Evolutionary conservation across 2,113 vertebrate genomes (phyloP), one percentile per base, ranked within the genome.

Genomic region (Arenaria interpres): DNA sequence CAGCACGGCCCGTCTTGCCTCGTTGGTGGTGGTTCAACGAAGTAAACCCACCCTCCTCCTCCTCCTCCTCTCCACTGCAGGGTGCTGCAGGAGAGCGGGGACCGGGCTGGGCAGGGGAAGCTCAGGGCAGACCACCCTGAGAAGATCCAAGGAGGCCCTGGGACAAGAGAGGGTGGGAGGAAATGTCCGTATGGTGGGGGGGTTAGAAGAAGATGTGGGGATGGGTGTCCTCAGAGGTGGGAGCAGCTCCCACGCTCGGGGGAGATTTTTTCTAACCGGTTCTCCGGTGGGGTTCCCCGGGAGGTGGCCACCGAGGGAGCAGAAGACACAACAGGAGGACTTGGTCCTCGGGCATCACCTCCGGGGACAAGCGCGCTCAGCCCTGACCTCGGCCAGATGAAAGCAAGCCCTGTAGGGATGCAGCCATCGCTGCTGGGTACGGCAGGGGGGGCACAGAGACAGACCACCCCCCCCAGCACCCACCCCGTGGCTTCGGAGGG

Each of bases 31-130:
- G 27, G 71, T 17, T 73, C 67, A 30, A 3, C 14, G 66, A 93
- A 86, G 92, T 20, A 82, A 95, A 92, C 9, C 46, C 79, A 93
- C 30, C 79, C 60, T 46, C 53, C 53, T 83, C 91, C 63, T 88
- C 59, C 85, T 88, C 50, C 85, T 88, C 60, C 88, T 67, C 90
- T 57, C 27, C 81, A 71, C 92, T 88, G 95, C 93, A 97, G 90
- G 74, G 46, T 86, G 92, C 94, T 88, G 92, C 95, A 88, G 94
- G 84, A 87, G 24, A 78, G 71, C 30, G 1, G 30, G 18, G 39
- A 19, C 60, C 8, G 2, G 41, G 76, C 68, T 33, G 69, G 64
- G 50, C 84, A 74, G 39, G 39, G 27, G 22, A 32, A 53, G 43
- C 60, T 33, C 1, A 0, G 60, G 33, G 46, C 45, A 71, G 10